Evolutionary conservation across 2,113 vertebrate species (phyloP).

Genomic region (Fulica atra): DNA sequence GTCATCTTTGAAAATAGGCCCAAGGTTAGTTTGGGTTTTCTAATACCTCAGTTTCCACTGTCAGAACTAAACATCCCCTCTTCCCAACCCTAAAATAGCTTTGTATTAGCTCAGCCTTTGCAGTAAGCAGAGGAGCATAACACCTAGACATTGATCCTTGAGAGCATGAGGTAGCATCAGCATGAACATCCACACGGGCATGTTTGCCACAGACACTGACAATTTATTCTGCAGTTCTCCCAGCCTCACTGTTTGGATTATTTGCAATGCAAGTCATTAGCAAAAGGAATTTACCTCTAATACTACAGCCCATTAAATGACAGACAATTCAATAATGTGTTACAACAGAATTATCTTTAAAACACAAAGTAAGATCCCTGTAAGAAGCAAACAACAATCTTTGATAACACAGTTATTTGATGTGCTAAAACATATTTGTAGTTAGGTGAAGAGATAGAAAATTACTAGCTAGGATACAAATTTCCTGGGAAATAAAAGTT

Average conservation of each 20-base stretch:
- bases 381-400: not conserved
- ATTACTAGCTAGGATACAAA: not conserved
- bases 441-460: not conserved
- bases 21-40: not conserved
- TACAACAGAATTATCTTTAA: constrained; percentile 38
- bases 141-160: rapidly evolving
- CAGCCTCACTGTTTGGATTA: not conserved
- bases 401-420: not conserved
- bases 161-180: not conserved
- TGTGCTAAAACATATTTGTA: not conserved
- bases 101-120: not conserved
- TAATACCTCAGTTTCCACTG: not conserved
- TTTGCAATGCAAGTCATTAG: not conserved
- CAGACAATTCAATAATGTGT: not conserved
- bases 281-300: not conserved
- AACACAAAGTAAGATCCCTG: not conserved
- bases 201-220: not conserved
- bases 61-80: not conserved
- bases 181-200: rapidly evolving
- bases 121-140: not conserved
- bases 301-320: not conserved
- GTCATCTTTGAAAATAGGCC: not conserved
- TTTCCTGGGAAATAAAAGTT: not conserved
- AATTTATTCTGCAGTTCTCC: not conserved
- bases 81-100: not conserved